These are phyloP conservation scores for Astropecten irregularis DNA, from an alignment of 53 echinoderm and acorn worm genomes.

Conservation along the genomic window DNA sequence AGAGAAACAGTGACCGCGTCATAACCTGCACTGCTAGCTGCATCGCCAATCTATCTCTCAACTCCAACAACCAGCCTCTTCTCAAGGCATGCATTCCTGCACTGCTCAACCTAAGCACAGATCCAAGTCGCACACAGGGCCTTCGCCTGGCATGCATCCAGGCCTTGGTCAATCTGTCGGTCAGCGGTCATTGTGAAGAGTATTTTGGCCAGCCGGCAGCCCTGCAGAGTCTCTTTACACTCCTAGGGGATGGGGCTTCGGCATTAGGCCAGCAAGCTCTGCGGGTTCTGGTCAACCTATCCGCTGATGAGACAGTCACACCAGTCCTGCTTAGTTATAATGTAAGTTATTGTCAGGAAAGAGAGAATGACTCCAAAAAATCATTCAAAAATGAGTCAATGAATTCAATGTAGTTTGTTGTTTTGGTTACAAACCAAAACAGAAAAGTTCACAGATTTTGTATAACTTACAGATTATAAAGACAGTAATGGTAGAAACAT, in stretches of 20 bases:
- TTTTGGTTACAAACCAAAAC: no score
- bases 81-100: conserved; percentile 47
- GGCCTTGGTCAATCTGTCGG: conserved; percentile 54
- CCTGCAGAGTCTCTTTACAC: conserved; percentile 36
- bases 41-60: conserved; percentile 44
- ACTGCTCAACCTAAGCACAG: conserved; percentile 2
- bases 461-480: no score
- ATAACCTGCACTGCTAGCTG: conserved; percentile 26
- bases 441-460: no score
- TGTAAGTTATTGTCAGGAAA: no score
- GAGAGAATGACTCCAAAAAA: no score
- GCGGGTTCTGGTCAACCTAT: conserved; percentile 58
- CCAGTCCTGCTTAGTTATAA: conserved; percentile 21
- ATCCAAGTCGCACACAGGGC: background rate
- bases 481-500: no score
- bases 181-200: conserved; percentile 37
- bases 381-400: no score
- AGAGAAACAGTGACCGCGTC: conserved; percentile 5
- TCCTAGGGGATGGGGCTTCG: conserved; percentile 28
- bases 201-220: conserved; percentile 29
- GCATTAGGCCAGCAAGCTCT: conserved; percentile 42
- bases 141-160: conserved; percentile 37
- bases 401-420: no score
- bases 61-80: conserved; percentile 21
- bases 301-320: conserved; percentile 32